Base-by-base conservation (phyloP, 2,797 vertebrate species). In the Pelodytes ibericus region DNA sequence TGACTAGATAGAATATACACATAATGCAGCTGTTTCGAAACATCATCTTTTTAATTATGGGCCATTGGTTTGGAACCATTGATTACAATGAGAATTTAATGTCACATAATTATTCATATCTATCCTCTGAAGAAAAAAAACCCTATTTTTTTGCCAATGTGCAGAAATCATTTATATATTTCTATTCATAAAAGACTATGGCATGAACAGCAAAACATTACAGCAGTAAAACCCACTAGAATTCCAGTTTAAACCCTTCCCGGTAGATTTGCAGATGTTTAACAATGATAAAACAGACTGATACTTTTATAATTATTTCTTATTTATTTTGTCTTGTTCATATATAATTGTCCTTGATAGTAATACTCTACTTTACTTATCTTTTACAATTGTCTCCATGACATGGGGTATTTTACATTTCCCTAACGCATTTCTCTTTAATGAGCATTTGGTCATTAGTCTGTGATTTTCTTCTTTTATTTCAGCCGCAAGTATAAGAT, bases 331-430 rank as follows among this genome's bases (percentile, higher is more conserved):
- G 26, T 60, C 29, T 68, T 59, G 58, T 18, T 75, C 65, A 69
- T 53, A 60, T 75, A 41, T 69, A 75, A 69, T 75, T 75, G 74
- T 69, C 51, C 30, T 53, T 75, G 74, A 68, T 57, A 75, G 53
- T 18, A 29, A 62, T 57, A 75, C 63, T 2, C 6, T 49, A 49
- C 13, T 75, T 67, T 36, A 49, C 39, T 33, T 75, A 75, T 41
- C 29, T 56, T 69, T 16, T 61, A 41, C 44, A 62, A 30, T 22
- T 61, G 65, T 33, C 74, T 75, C 74, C 26, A 24, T 15, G 33
- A 64, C 33, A 75, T 62, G 15, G 24, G 13, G 20, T 9, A 27
- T 69, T 56, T 51, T 39, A 20, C 29, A 47, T 56, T 25, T 57
- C 53, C 29, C 30, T 6, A 69, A 18, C 18, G 26, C 29, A 61